These are phyloP conservation scores for Epinephelus coioides DNA, from an alignment of 2,797 vertebrate species.

Conservation along the genomic window DNA sequence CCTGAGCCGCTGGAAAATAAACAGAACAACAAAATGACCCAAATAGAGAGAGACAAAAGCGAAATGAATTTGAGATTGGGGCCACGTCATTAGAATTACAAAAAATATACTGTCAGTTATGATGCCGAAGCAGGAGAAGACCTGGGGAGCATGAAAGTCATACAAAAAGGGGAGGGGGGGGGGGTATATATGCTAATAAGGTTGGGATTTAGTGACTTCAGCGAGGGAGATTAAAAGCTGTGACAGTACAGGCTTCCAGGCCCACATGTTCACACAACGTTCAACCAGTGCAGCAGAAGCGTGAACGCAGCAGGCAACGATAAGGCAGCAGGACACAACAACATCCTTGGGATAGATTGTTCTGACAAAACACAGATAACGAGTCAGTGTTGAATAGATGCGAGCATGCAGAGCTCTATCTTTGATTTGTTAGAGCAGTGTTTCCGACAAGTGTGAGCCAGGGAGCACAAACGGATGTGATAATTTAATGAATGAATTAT, in stretches of 20 bases:
- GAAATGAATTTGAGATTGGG: conserved; percentile 71
- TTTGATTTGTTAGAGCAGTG: conserved; percentile 13
- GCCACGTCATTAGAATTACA: conserved; percentile 74
- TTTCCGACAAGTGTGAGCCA: background rate
- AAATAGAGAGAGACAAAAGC: conserved; percentile 75
- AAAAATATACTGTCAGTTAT: conserved; percentile 70
- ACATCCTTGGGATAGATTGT: conserved; percentile 62
- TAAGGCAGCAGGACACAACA: conserved; percentile 64
- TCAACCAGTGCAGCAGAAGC: conserved; percentile 42
- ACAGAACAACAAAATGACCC: conserved; percentile 73
- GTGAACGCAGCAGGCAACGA: conserved; percentile 36
- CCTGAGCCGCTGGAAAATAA: conserved; percentile 64
- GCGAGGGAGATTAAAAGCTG: conserved; percentile 72
- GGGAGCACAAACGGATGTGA: background rate
- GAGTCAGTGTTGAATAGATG: conserved; percentile 23
- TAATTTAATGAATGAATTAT: conserved; percentile 3
- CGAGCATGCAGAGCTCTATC: conserved; percentile 9
- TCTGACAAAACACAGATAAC: conserved; percentile 63
- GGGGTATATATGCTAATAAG: conserved; percentile 69
- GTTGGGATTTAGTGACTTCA: conserved; percentile 61
- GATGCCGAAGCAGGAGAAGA: conserved; percentile 54
- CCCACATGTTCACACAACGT: conserved; percentile 42
- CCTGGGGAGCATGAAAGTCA: conserved; percentile 67
- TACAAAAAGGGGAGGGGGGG: conserved; percentile 30
- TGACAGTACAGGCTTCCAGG: conserved; percentile 69